Conservation (phyloP, 2,113 vertebrate genomes). For the Corapipo altera region DNA sequence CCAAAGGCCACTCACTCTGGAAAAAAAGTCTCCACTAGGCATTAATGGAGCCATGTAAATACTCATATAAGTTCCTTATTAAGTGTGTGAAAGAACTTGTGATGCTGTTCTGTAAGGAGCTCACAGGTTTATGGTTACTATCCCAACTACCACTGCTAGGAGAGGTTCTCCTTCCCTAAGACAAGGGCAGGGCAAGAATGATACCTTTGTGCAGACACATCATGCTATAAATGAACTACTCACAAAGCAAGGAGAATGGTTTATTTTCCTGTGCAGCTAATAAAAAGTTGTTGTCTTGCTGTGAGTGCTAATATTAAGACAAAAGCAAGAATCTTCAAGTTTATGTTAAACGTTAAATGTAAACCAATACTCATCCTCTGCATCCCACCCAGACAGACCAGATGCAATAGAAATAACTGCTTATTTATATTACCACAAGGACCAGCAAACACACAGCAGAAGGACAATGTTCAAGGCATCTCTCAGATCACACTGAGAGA, state of each 20-base stretch:
- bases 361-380: neutral
- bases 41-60: neutral
- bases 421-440: conserved; percentile 1
- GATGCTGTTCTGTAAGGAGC: neutral
- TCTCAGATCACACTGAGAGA: neutral
- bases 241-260: neutral
- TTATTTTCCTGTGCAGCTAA: neutral
- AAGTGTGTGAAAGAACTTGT: neutral
- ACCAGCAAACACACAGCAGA: neutral
- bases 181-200: neutral
- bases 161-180: neutral
- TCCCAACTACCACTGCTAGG: neutral
- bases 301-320: neutral
- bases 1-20: neutral
- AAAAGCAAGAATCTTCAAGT: neutral
- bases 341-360: neutral
- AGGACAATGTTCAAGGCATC: neutral
- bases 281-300: neutral
- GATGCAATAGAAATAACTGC: neutral
- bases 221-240: neutral
- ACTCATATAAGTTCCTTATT: fast-evolving
- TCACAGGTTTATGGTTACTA: neutral
- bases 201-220: neutral
- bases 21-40: neutral
- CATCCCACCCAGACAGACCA: conserved; percentile 9